Evolutionary conservation across 2,888 invertebrate genomes (phyloP), one percentile per base, ranked within the genome.

Genomic region (Conus canariensis): DNA sequence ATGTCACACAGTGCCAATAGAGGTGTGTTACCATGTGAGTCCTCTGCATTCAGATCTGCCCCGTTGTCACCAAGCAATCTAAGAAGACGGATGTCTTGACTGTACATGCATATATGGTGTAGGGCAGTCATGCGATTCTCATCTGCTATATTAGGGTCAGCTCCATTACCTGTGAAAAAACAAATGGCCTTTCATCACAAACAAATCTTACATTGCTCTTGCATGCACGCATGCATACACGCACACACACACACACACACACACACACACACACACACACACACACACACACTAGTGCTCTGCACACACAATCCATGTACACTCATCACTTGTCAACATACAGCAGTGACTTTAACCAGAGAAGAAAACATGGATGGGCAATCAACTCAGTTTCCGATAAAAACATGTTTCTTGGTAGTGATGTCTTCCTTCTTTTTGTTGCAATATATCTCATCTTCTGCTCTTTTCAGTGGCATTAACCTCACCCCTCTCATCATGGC

Each of bases 41-140:
- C 95, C 58, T 91, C 85, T 16, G 93, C 93, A 88, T 94, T 95
- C 6, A 95, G 88, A 87, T 93, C 92, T n/a, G 94, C 94, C 10
- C 95, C 95, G 90, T 94, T 94, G 25, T 95, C 94, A 92, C 92
- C 93, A 9, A 95, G 92, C 22, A 95, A 91, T 70, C 93, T 91
- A 22, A 94, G 89, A 58, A 95, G 90, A 19, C 93, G 90, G 4
- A 93, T 90, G 87, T 95, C 94, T 45, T 93, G 91, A 90, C 95
- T 94, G 64, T 88, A 92, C 56, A 94, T 93, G 19, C 93, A 93
- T 16, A 93, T 86, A 56, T 92, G 93, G 91, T 95, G 95, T 45
- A 95, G 92, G 6, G 94, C 93, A 7, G 95, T 94, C 90, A 94
- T 93, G 56, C 94, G 93, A 12, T 91, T 92, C 90, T 93, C 94